Evolutionary conservation across 2,797 vertebrate species (phyloP).

Genomic region (Eulemur rubriventer): DNA sequence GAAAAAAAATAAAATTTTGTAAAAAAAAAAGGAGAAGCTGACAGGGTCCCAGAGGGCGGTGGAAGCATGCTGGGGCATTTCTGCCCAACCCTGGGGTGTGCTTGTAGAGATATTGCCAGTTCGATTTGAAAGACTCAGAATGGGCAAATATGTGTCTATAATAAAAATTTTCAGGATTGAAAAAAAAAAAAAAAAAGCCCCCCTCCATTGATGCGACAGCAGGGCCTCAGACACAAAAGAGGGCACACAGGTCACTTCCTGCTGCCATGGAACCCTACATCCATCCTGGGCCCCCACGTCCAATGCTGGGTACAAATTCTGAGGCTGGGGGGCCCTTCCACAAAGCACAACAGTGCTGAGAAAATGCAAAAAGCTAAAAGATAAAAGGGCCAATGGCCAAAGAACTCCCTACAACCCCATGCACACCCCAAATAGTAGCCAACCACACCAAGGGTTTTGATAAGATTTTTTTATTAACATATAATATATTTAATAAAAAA

Average conservation of each 20-base stretch:
- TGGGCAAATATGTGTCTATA: no score
- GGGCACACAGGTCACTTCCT: neutral
- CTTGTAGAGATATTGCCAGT: no score
- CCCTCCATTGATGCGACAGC: neutral
- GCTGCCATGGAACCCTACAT: neutral
- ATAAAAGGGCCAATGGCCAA: neutral
- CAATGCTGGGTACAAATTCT: neutral
- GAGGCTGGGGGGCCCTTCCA: neutral
- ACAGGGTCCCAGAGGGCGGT: no score
- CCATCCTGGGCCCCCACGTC: neutral
- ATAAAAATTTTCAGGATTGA: no score
- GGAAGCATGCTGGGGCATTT: no score
- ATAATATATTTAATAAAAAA: slow-evolving; percentile 84
- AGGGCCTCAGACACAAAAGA: neutral
- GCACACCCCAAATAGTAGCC: slow-evolving; percentile 27
- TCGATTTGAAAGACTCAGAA: no score
- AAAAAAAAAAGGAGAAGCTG: no score
- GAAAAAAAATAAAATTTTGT: no score
- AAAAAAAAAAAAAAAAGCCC: no score
- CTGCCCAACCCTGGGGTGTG: no score
- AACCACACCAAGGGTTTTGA: slow-evolving; percentile 42
- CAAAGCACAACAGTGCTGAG: neutral
- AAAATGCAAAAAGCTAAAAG: neutral
- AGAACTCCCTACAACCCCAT: neutral
- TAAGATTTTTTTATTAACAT: slow-evolving; percentile 81